These are phyloP conservation scores for Liasis olivaceus DNA, from an alignment of 2,797 vertebrate genomes.

Conservation along the genomic window DNA sequence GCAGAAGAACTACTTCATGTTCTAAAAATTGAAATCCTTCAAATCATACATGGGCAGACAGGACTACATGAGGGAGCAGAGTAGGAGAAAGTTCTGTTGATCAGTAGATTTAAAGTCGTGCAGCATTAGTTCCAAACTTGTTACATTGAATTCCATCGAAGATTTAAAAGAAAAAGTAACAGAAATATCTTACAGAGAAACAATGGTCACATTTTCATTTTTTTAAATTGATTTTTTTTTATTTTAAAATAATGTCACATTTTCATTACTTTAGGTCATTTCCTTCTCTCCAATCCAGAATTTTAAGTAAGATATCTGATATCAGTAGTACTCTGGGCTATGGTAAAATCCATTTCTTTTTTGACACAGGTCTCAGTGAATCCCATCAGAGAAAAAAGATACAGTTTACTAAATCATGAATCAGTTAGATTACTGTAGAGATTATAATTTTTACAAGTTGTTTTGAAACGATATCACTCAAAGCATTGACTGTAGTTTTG, in stretches of 20 bases:
- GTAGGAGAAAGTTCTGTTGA: too few species aligned
- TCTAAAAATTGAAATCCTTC: too few species aligned
- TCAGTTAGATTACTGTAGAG: neutral
- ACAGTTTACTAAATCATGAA: neutral
- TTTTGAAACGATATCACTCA: neutral
- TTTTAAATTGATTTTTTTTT: neutral
- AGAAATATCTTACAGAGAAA: neutral
- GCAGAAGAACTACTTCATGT: too few species aligned
- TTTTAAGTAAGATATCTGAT: neutral
- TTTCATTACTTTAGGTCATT: constrained; percentile 37
- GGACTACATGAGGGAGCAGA: too few species aligned
- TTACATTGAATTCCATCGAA: too few species aligned
- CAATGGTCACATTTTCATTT: constrained; percentile 9
- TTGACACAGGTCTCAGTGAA: neutral
- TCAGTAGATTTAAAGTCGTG: too few species aligned
- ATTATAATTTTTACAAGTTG: neutral
- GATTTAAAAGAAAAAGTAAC: neutral
- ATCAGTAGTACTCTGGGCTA: constrained; percentile 16
- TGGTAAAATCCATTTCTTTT: neutral
- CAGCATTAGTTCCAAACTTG: too few species aligned
- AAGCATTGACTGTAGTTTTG: neutral
- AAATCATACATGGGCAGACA: too few species aligned
- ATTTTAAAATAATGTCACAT: constrained; percentile 34
- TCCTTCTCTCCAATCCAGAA: constrained; percentile 32
- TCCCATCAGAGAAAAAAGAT: neutral